Conservation (phyloP, 2,888 invertebrate species). For the Synergus laeviventris region DNA sequence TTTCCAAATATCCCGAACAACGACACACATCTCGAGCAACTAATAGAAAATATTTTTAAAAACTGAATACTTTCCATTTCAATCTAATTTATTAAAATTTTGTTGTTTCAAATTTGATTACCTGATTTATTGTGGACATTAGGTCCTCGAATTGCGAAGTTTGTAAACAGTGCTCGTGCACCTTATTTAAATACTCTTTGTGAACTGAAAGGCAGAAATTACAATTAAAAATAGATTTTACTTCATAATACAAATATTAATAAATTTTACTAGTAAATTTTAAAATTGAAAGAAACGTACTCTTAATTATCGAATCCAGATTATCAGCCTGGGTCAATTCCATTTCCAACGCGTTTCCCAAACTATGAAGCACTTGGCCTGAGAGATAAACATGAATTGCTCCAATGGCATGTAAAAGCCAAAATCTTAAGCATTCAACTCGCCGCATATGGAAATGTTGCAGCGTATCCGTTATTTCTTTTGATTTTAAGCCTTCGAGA, state of each 20-base stretch:
- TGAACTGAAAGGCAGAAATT: conserved; percentile 63
- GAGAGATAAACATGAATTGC: conserved; percentile 78
- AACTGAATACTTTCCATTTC: background rate
- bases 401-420: conserved; percentile 78
- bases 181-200: conserved; percentile 71
- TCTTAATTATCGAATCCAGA: conserved; percentile 69
- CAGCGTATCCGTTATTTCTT: conserved; percentile 58
- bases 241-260: background rate
- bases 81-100: conserved; percentile 31
- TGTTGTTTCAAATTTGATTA: conserved; percentile 51
- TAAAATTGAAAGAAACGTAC: conserved; percentile 52
- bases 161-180: conserved; percentile 72
- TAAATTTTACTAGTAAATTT: background rate
- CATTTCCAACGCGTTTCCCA: conserved; percentile 69
- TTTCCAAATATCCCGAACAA: conserved; percentile 69
- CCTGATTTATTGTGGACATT: conserved; percentile 69
- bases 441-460: conserved; percentile 73
- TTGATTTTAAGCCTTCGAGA: conserved; percentile 62
- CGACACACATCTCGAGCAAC: conserved; percentile 71
- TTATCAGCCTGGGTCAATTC: conserved; percentile 66
- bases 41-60: conserved; percentile 48
- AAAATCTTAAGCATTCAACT: conserved; percentile 78
- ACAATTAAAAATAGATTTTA: conserved; percentile 31
- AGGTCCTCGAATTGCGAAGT: conserved; percentile 68
- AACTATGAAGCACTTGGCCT: conserved; percentile 76